Evolutionary conservation across 2,888 invertebrate genomes (phyloP).

Genomic region (Lagria hirta): DNA sequence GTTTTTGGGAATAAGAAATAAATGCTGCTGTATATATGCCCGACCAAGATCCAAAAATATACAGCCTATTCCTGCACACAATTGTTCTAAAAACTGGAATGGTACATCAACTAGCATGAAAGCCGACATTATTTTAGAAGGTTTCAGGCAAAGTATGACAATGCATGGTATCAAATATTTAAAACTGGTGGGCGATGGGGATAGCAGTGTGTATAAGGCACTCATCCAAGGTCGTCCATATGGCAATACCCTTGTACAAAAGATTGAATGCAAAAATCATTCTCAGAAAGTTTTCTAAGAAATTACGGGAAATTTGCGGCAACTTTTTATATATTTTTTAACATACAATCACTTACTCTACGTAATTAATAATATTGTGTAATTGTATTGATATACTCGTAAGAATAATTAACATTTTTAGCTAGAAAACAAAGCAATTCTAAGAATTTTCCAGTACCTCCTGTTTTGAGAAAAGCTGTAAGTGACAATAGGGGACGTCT

Average conservation of each 20-base stretch:
- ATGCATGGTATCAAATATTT: conserved; percentile 14
- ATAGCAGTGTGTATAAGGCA: conserved; percentile 15
- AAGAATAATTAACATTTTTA: not conserved
- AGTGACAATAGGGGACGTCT: not conserved
- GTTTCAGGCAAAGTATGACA: conserved; percentile 5
- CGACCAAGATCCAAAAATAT: too few relatives aligned
- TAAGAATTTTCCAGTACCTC: not conserved
- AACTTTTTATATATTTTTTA: too few relatives aligned
- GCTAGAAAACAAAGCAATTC: not conserved
- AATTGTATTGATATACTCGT: too few relatives aligned
- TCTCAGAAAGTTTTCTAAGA: too few relatives aligned
- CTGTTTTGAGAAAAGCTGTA: not conserved
- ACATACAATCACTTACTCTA: too few relatives aligned
- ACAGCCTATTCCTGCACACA: too few relatives aligned
- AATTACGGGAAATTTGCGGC: too few relatives aligned
- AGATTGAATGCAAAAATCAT: conserved; percentile 29
- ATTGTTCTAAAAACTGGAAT: conserved; percentile 5
- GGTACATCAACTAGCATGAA: conserved; percentile 7
- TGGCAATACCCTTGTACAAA: conserved; percentile 2
- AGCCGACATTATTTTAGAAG: conserved; percentile 6
- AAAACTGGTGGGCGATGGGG: conserved; percentile 13
- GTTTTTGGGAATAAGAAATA: too few relatives aligned
- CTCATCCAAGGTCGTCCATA: conserved; percentile 1
- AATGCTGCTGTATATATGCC: too few relatives aligned
- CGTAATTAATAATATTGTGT: too few relatives aligned